phyloP scores from a whole-genome alignment of 2,113 vertebrate species.

The Phaethon lepturus region DNA sequence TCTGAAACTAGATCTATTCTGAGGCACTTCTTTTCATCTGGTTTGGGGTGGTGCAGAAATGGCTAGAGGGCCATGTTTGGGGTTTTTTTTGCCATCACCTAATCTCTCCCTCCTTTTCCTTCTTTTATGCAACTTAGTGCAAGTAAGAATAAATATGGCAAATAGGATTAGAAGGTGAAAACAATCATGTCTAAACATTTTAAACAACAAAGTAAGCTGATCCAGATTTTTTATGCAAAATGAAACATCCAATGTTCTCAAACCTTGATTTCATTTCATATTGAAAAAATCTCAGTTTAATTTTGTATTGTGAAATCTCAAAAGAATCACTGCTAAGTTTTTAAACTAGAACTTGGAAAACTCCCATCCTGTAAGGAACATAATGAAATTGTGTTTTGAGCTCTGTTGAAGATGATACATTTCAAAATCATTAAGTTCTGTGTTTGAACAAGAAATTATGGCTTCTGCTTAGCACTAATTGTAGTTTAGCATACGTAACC shows the following conservation, averaged over 20 bases:
- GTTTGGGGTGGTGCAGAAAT: background rate
- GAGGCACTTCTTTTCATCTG: background rate
- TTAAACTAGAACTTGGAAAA: background rate
- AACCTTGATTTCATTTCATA: background rate
- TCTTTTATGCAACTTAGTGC: background rate
- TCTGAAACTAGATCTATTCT: background rate
- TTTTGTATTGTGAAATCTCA: background rate
- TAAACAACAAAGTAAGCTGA: background rate
- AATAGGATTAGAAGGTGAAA: background rate
- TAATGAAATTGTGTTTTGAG: background rate
- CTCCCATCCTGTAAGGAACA: background rate
- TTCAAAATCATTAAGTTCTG: background rate
- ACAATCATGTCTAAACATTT: background rate
- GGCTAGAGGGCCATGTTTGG: background rate
- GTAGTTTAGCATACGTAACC: background rate
- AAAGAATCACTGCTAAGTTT: background rate
- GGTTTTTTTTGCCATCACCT: background rate
- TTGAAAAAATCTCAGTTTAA: background rate
- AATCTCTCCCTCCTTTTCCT: background rate
- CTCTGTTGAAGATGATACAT: background rate
- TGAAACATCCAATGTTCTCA: background rate
- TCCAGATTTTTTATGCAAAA: background rate
- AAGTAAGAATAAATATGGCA: background rate
- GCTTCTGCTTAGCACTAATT: background rate
- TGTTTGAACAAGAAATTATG: background rate